phyloP scores from a whole-genome alignment of 2,113 vertebrate species.

The Macrotus californicus region DNA sequence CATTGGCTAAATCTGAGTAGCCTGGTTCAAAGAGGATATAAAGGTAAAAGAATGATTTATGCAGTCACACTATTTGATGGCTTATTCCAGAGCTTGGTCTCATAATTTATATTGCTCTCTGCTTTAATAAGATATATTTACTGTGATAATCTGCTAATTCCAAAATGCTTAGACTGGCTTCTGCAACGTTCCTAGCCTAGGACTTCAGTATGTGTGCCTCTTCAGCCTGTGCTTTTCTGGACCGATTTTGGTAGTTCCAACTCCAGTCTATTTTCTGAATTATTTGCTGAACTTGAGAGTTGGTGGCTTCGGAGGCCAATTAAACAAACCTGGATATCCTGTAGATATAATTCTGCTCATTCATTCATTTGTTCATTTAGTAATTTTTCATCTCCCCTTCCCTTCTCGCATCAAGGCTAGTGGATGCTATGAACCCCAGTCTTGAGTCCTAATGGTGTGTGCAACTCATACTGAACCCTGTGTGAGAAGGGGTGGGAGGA shows the following conservation, averaged over 20 bases:
- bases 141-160: neutral
- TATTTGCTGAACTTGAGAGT: neutral
- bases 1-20: neutral
- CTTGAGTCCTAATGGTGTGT: neutral
- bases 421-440: neutral
- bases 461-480: neutral
- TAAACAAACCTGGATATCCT: neutral
- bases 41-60: constrained; percentile 29
- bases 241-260: neutral
- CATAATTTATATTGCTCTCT: constrained; percentile 2
- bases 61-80: neutral
- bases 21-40: neutral
- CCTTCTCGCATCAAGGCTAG: neutral
- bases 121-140: neutral
- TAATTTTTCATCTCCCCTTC: neutral
- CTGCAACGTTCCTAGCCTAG: neutral
- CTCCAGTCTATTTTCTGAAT: neutral
- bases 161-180: neutral
- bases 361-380: neutral
- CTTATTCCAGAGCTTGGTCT: neutral
- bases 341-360: neutral
- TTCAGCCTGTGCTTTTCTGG: neutral
- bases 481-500: neutral
- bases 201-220: neutral
- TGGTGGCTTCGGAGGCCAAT: neutral